Conservation (phyloP, 2,888 invertebrate species). For the Heteropelma amictum region DNA sequence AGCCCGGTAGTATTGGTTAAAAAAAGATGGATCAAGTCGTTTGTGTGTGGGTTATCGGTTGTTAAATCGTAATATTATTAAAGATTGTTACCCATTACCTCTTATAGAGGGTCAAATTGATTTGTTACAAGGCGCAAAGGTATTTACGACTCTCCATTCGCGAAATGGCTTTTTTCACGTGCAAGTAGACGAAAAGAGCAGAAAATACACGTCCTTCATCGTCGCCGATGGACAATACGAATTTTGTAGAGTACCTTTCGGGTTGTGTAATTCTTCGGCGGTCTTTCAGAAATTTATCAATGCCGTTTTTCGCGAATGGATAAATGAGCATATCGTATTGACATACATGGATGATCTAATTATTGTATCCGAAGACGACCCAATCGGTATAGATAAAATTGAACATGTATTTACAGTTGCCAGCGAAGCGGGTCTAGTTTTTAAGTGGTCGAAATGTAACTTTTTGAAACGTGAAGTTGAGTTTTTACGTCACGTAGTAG, state of each 20-base stretch:
- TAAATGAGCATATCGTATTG: background rate
- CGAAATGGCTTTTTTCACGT: conserved; percentile 52
- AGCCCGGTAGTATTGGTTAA: conserved; percentile 66
- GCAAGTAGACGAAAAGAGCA: conserved; percentile 50
- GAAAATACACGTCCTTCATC: conserved; percentile 60
- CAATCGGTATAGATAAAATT: background rate
- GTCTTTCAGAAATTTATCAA: background rate
- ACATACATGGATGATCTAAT: background rate
- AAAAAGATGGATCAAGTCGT: conserved; percentile 62
- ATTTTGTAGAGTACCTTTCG: conserved; percentile 47
- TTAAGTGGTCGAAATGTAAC: background rate
- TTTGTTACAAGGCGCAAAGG: conserved; percentile 50
- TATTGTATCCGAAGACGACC: background rate
- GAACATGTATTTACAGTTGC: background rate
- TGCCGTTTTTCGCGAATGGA: background rate
- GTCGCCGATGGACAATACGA: conserved; percentile 60
- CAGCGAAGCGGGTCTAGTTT: background rate
- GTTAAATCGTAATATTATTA: conserved; percentile 69
- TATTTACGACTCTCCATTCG: conserved; percentile 48
- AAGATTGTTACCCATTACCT: conserved; percentile 56
- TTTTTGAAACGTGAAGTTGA: background rate
- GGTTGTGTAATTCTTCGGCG: background rate
- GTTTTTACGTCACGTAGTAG: background rate
- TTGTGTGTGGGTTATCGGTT: conserved; percentile 73
- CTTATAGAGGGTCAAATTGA: conserved; percentile 66